These are phyloP conservation scores for Okamejei kenojei DNA, from an alignment of 2,797 vertebrate species.

Conservation along the genomic window DNA sequence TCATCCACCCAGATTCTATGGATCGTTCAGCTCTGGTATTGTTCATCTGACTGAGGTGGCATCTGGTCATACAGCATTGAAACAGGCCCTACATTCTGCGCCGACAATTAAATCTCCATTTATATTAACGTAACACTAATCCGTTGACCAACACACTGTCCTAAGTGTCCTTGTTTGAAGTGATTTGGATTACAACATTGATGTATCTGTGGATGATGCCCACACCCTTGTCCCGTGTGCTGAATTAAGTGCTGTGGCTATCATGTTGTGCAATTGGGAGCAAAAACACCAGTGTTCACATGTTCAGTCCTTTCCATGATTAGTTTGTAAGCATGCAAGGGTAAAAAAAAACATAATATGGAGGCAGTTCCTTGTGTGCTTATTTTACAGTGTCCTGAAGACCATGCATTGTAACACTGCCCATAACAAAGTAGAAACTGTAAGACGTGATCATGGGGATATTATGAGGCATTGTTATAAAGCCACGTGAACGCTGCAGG, in stretches of 20 bases:
- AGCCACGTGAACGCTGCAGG: not conserved
- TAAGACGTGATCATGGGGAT: not conserved
- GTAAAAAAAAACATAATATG: not conserved
- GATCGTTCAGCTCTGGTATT: not conserved
- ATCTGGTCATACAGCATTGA: no score
- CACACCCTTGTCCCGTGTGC: not conserved
- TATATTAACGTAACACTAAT: no score
- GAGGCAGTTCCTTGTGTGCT: not conserved
- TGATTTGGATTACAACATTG: not conserved
- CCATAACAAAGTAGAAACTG: not conserved
- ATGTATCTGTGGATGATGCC: not conserved
- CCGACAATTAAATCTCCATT: no score
- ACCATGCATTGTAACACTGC: not conserved
- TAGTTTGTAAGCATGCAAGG: not conserved
- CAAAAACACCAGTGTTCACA: not conserved
- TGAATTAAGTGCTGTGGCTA: not conserved
- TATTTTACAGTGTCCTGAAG: not conserved
- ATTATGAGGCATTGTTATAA: not conserved
- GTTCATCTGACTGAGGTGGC: no score
- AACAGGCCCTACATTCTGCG: no score
- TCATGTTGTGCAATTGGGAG: not conserved
- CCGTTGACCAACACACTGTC: no score
- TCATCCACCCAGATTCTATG: not conserved
- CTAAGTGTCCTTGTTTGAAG: not conserved
- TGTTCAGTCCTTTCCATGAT: not conserved